These are phyloP conservation scores for Xiphophorus hellerii DNA, from an alignment of 2,113 vertebrate species.

Conservation along the genomic window DNA sequence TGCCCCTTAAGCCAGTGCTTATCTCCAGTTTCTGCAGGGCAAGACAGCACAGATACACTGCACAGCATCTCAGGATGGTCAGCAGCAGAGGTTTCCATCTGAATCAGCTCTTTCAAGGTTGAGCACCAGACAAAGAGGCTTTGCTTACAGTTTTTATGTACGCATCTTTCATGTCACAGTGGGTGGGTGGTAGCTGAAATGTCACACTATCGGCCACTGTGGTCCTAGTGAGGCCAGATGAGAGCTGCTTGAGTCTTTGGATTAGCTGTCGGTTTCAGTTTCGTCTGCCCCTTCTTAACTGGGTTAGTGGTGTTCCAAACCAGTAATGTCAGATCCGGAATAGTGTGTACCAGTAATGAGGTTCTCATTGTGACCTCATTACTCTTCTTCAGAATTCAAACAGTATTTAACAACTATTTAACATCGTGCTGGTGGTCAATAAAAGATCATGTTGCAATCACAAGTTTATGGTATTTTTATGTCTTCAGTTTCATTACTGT, in stretches of 20 bases:
- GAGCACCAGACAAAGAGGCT: conserved; percentile 21
- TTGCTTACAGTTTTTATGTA: conserved; percentile 21
- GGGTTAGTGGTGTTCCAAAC: conserved; percentile 28
- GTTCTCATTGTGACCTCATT: not conserved
- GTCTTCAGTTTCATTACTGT: not conserved
- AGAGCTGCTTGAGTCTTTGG: conserved; percentile 9
- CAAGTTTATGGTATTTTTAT: conserved; percentile 1
- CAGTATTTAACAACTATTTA: not conserved
- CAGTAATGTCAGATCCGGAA: conserved; percentile 12
- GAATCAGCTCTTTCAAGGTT: conserved; percentile 32
- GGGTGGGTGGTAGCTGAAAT: conserved; percentile 25
- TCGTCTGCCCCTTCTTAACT: conserved; percentile 23
- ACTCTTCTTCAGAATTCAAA: conserved; percentile 6
- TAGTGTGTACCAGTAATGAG: not conserved
- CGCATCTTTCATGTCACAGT: conserved; percentile 17
- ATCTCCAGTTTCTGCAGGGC: conserved; percentile 43
- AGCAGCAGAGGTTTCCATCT: conserved; percentile 41
- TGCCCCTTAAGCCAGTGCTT: conserved; percentile 39
- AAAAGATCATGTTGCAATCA: not conserved
- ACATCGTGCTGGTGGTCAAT: not conserved
- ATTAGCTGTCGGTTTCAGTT: conserved; percentile 24
- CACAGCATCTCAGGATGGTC: conserved; percentile 27
- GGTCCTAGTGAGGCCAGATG: conserved; percentile 21
- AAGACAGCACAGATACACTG: conserved; percentile 39
- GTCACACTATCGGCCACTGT: conserved; percentile 16